These are phyloP conservation scores for Prorops nasuta DNA, from an alignment of 1,140 invertebrate genomes.

Conservation along the genomic window DNA sequence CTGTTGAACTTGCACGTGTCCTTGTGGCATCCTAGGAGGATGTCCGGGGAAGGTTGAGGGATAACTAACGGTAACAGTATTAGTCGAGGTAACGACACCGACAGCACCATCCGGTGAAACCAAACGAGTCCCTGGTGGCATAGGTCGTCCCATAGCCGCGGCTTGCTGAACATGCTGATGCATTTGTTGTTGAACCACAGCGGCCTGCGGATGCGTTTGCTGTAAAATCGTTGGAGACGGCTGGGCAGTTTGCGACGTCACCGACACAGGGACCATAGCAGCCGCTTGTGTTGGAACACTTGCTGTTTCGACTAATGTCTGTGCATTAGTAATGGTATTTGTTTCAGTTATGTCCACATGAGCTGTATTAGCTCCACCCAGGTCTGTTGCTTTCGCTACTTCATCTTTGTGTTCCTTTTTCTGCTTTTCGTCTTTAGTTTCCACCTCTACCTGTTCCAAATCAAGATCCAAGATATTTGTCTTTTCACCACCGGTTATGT, in stretches of 20 bases:
- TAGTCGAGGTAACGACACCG: constrained; percentile 65
- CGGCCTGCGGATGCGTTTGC: constrained; percentile 41
- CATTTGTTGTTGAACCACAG: constrained; percentile 56
- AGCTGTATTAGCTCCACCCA: constrained; percentile 21
- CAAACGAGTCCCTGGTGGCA: constrained; percentile 62
- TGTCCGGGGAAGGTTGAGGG: constrained; percentile 56
- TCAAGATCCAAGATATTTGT: constrained; percentile 78
- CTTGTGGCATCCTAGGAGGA: constrained; percentile 43
- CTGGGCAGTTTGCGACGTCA: constrained; percentile 28
- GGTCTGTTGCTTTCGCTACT: constrained; percentile 38
- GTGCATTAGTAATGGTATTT: constrained; percentile 22
- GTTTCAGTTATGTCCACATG: constrained; percentile 28
- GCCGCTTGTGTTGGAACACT: constrained; percentile 30
- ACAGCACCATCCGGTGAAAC: constrained; percentile 65
- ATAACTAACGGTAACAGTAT: constrained; percentile 64
- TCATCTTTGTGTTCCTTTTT: constrained; percentile 52
- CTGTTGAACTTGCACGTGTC: constrained; percentile 49
- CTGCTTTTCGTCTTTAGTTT: constrained; percentile 60
- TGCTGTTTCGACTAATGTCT: constrained; percentile 29
- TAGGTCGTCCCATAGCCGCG: constrained; percentile 61
- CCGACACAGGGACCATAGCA: constrained; percentile 22
- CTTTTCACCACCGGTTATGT: constrained; percentile 70
- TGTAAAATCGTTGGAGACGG: constrained; percentile 23
- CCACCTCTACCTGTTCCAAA: constrained; percentile 67
- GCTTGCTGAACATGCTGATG: constrained; percentile 64